These are phyloP conservation scores for Bombus vancouverensis DNA, from an alignment of 1,140 invertebrate genomes.

Conservation along the genomic window DNA sequence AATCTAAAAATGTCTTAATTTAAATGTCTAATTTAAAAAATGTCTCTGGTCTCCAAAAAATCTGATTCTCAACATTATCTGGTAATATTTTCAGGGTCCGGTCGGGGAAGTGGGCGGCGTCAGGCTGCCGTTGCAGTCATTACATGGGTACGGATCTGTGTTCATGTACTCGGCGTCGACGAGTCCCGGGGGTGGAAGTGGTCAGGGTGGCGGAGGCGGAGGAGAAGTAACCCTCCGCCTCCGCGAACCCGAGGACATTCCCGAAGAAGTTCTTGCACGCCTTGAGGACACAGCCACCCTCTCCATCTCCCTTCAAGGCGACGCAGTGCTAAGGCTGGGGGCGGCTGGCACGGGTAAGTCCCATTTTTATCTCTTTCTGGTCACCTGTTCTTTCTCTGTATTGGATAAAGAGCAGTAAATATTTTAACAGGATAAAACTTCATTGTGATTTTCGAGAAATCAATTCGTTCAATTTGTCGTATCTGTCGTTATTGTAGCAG, in stretches of 20 bases:
- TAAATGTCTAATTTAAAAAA: too few species aligned
- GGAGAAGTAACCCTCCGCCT: slow-evolving; percentile 83
- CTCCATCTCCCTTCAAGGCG: slow-evolving; percentile 82
- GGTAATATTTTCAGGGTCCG: slow-evolving; percentile 77
- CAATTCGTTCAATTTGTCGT: background rate
- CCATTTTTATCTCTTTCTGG: background rate
- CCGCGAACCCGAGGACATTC: slow-evolving; percentile 83
- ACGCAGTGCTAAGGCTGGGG: slow-evolving; percentile 80
- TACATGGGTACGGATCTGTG: slow-evolving; percentile 83
- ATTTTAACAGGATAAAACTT: background rate
- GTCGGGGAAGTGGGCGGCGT: slow-evolving; percentile 83
- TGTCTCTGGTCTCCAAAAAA: background rate
- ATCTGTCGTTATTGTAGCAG: too few species aligned
- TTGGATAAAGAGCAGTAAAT: background rate
- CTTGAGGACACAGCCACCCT: slow-evolving; percentile 83
- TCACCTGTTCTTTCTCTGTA: slow-evolving; percentile 18
- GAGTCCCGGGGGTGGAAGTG: slow-evolving; percentile 78
- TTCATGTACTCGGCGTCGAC: slow-evolving; percentile 83
- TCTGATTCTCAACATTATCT: slow-evolving; percentile 7
- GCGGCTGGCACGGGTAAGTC: slow-evolving; percentile 79
- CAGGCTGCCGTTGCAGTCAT: slow-evolving; percentile 82
- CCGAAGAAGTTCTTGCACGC: slow-evolving; percentile 82
- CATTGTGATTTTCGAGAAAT: background rate
- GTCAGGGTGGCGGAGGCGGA: slow-evolving; percentile 77
- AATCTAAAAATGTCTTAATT: too few species aligned